Evolutionary conservation across 2,113 vertebrate genomes (phyloP), one percentile per base, ranked within the genome.

Genomic region (Tragelaphus strepsiceros): DNA sequence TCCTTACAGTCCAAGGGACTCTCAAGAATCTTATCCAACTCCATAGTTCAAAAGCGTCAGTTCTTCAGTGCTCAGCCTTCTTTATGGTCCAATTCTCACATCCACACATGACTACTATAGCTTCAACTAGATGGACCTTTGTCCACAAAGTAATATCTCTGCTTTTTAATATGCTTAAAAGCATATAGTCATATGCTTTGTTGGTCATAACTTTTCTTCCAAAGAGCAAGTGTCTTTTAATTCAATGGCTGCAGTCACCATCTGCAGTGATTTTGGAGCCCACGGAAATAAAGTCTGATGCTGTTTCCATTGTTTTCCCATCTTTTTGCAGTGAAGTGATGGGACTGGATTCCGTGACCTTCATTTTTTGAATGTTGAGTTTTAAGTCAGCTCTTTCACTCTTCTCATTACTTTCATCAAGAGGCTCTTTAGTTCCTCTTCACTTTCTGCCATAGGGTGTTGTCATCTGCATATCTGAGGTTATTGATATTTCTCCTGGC

Each of bases 51-150:
- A 67, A 67, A 35, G 64, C 9, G 0, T 67, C 64, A 67, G 11
- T 35, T 67, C 32, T 35, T 67, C 64, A 35, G 8, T 21, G 32
- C 32, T 35, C 32, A 67, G 64, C 8, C 64, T 67, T 67, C 64
- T 67, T 35, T 35, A 67, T 5, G 17, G 64, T 67, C 17, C 64
- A 67, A 35, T 5, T 35, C 32, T 35, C 16, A 67, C 32, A 67
- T 67, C 17, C 64, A 67, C 17, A 35, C 8, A 0, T 67, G 64
- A 67, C 17, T 35, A 67, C 64, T 21, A 35, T 35, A 67, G 64
- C 8, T 35, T 67, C 4, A 0, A 67, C 32, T 21, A 67, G 32
- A 67, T 0, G 1, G 32, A 35, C 32, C 17, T 67, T 67, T 35
- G 64, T 67, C 64, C 4, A 8, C 30, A 32, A 64, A 64, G 17